phyloP scores from a whole-genome alignment of 2,797 vertebrate genomes.

The Brotogeris chrysoptera region DNA sequence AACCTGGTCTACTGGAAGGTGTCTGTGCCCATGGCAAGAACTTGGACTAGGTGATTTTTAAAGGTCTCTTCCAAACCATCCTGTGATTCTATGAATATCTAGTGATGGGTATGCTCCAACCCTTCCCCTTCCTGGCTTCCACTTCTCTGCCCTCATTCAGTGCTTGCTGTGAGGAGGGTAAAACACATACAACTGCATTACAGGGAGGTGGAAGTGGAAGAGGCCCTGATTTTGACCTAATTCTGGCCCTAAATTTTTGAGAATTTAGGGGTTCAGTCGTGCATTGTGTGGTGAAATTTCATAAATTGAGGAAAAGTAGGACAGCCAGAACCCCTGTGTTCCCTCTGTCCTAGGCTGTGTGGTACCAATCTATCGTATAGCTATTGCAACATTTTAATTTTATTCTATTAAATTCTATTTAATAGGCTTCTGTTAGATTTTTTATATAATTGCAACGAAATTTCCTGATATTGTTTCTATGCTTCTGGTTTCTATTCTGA shows the following conservation, averaged over 20 bases:
- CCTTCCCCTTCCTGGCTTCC: neutral
- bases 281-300: neutral
- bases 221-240: fast-evolving
- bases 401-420: neutral
- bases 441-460: neutral
- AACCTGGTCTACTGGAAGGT: neutral
- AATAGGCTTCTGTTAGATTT: neutral
- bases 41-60: neutral
- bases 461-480: neutral
- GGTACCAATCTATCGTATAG: neutral
- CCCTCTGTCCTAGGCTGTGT: neutral
- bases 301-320: neutral
- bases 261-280: neutral
- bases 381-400: neutral
- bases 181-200: fast-evolving
- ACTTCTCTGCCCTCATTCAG: neutral
- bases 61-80: neutral
- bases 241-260: neutral
- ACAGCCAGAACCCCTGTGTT: neutral
- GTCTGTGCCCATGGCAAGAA: neutral
- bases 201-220: neutral
- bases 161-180: neutral
- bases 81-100: neutral
- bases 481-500: neutral
- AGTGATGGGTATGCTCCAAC: neutral